Conservation (phyloP, 2,888 invertebrate species). For the Bombylius discolor region DNA sequence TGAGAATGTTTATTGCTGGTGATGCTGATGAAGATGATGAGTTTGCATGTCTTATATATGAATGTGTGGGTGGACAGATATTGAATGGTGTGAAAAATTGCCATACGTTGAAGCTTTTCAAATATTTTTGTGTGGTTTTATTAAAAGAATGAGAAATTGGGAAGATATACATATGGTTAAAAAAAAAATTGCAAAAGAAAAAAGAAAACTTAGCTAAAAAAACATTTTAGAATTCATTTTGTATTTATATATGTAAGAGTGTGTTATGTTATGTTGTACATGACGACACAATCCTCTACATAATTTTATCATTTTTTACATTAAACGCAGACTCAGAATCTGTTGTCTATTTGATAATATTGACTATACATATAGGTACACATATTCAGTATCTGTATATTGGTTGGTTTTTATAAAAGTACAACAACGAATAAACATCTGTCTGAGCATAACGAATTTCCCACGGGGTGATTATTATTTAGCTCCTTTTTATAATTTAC, state of each 20-base stretch:
- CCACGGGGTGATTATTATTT: slow-evolving; percentile 32
- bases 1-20: background rate
- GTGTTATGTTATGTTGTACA: no score
- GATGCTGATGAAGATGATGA: background rate
- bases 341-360: background rate
- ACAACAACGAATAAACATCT: background rate
- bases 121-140: background rate
- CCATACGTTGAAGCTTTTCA: slow-evolving; percentile 26
- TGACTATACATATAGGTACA: no score
- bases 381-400: no score
- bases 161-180: no score
- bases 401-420: background rate
- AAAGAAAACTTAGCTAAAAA: no score
- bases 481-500: slow-evolving; percentile 5
- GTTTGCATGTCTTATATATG: background rate
- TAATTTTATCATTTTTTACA: no score
- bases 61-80: background rate
- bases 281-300: no score
- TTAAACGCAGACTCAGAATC: background rate
- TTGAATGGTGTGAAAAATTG: slow-evolving; percentile 33
- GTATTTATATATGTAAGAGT: no score
- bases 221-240: no score
- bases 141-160: background rate
- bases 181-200: no score
- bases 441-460: slow-evolving; percentile 26